These are phyloP conservation scores for Petrolisthes cinctipes DNA, from an alignment of 2,888 invertebrate genomes.

Conservation along the genomic window DNA sequence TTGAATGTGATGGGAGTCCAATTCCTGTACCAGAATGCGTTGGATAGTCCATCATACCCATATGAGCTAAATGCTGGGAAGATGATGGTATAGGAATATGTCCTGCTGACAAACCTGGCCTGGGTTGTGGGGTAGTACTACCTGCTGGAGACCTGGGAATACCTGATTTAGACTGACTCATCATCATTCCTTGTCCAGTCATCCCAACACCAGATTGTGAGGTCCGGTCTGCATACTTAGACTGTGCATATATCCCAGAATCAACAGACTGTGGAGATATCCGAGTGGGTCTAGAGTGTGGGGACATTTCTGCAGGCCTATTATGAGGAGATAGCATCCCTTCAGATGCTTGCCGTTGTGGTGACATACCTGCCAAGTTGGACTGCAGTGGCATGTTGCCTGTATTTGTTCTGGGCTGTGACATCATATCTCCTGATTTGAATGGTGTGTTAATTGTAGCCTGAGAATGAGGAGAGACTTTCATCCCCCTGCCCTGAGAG, in stretches of 20 bases:
- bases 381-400: slow-evolving; percentile 21
- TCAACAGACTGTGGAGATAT: slow-evolving; percentile 36
- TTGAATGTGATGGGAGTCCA: slow-evolving; percentile 32
- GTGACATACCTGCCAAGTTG: slow-evolving; percentile 22
- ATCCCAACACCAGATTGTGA: slow-evolving; percentile 27
- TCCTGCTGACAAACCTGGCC: not conserved
- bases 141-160: slow-evolving; percentile 8
- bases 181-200: slow-evolving; percentile 17
- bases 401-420: slow-evolving; percentile 4
- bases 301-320: slow-evolving; percentile 38
- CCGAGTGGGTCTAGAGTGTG: slow-evolving; percentile 25
- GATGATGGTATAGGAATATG: slow-evolving; percentile 27
- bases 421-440: not conserved
- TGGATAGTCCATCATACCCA: slow-evolving; percentile 32
- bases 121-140: slow-evolving; percentile 8
- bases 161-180: slow-evolving; percentile 24
- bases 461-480: slow-evolving; percentile 41
- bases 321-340: slow-evolving; percentile 28
- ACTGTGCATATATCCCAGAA: slow-evolving; percentile 25
- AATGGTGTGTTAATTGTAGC: slow-evolving; percentile 2
- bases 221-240: slow-evolving; percentile 28
- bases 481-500: slow-evolving; percentile 24
- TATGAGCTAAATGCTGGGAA: slow-evolving; percentile 19
- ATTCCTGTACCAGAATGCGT: slow-evolving; percentile 21
- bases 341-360: slow-evolving; percentile 32